Evolutionary conservation across 1,140 invertebrate species (phyloP), one percentile per base, ranked within the genome.

Genomic region (Nephila pilipes): DNA sequence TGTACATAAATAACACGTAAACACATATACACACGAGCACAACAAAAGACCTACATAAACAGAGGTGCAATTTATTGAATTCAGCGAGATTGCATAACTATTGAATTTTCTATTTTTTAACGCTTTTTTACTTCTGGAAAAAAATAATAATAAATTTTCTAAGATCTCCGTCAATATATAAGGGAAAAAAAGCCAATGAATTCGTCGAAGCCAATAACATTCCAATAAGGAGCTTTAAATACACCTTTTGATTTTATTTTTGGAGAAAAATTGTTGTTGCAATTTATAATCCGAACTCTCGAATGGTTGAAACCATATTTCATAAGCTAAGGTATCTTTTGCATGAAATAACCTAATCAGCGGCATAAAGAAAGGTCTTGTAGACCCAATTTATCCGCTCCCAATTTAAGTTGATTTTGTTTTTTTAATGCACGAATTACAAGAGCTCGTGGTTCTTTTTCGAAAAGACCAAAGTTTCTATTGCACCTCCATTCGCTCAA

Each of bases 31-130:
- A 91, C 54, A 91, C 14, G 69, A 90, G 88, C 88, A 90, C 69
- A 79, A 54, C 22, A 60, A 58, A 36, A 38, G 60, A 46, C 65
- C 36, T 79, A 87, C 55, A 60, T 58, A 12, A 18, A 80, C n/a
- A 29, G 29, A 58, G 65, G 88, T 90, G 88, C 88, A 90, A 90
- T 90, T 90, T 90, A 90, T 90, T 90, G 88, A 90, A 80, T 79
- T 36, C 46, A n/a, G 46, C 69, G 85, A 60, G 85, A 36, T 58
- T n/a, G 25, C 63, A 65, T n/a, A 65, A 65, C 18, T 32, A 75
- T 32, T 32, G 18, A 29, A 36, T 6, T 36, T 75, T 75, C 69
- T 75, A 75, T 18, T 75, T 32, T 75, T 75, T 32, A 75, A 75
- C 25, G 18, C 69, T 18, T 18, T 83, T 83, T 57, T 57, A 25